Percentiles rank a stretch among this genome's conserved stretches.
These are phyloP conservation scores for Melinopterus prodromus DNA, from an alignment of 2,888 invertebrate genomes.

Conservation along the genomic window DNA sequence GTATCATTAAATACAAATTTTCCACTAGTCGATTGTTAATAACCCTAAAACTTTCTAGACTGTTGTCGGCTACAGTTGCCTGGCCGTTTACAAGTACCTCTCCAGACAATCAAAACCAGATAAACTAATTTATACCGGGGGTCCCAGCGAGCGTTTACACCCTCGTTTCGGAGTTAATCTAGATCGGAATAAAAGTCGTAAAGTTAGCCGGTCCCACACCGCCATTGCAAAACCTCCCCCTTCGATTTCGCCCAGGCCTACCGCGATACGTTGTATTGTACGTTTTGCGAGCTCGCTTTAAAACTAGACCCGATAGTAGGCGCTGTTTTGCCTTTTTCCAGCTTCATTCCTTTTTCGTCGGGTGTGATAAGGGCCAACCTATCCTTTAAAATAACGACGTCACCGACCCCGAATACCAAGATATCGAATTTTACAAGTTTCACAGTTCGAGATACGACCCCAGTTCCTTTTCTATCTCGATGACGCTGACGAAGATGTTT, in stretches of 20 bases:
- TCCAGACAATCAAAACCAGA: not conserved
- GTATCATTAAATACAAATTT: not conserved
- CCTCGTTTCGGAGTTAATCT: not conserved
- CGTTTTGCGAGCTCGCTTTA: not conserved
- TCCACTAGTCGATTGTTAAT: conserved; percentile 4
- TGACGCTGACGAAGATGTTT: not conserved
- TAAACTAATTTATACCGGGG: not conserved
- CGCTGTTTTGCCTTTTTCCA: not conserved
- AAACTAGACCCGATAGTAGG: not conserved
- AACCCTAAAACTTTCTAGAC: not conserved
- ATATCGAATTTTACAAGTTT: conserved; percentile 4
- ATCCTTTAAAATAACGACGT: not conserved
- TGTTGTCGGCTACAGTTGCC: not conserved
- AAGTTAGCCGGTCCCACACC: not conserved
- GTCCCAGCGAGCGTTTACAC: not conserved
- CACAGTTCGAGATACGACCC: not conserved
- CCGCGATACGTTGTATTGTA: not conserved
- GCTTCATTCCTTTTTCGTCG: not conserved
- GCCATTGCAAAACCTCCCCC: not conserved
- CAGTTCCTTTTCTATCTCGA: not conserved
- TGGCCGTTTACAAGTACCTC: not conserved
- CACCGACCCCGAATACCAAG: not conserved
- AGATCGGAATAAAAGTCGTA: not conserved
- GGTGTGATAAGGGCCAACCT: not conserved
- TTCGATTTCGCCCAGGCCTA: not conserved